These are phyloP conservation scores for Chelon auratus DNA, from an alignment of 2,797 vertebrate species.

Conservation along the genomic window DNA sequence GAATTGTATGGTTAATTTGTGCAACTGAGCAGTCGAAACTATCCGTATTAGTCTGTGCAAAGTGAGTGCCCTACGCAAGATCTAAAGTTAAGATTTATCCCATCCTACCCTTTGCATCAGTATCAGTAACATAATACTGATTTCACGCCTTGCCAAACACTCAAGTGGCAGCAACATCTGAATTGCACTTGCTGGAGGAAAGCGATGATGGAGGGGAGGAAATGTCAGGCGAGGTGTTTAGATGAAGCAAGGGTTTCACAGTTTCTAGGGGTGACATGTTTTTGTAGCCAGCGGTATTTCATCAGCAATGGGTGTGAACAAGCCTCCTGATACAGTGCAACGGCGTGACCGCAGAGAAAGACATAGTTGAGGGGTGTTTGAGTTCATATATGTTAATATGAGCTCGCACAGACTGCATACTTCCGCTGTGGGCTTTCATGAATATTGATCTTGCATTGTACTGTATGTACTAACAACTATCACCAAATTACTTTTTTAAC, in stretches of 20 bases:
- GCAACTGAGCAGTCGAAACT: too few relatives aligned
- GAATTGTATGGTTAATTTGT: too few relatives aligned
- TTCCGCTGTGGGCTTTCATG: constrained; percentile 50
- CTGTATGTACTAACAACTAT: not conserved
- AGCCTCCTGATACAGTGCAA: constrained; percentile 32
- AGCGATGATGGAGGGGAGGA: not conserved
- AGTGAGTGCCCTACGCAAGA: not conserved
- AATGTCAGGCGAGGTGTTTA: constrained; percentile 21
- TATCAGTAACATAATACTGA: not conserved
- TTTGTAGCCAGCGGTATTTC: constrained; percentile 36
- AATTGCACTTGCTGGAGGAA: not conserved
- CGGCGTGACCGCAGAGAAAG: constrained; percentile 36
- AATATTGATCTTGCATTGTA: constrained; percentile 56
- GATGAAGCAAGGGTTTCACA: constrained; percentile 31
- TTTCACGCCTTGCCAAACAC: constrained; percentile 13
- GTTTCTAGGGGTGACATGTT: constrained; percentile 35
- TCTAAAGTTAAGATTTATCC: not conserved
- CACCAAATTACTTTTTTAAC: too few relatives aligned
- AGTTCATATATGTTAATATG: constrained; percentile 57
- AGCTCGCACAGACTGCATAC: constrained; percentile 17
- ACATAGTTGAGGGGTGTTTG: constrained; percentile 41
- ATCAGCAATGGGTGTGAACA: constrained; percentile 50
- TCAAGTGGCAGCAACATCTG: constrained; percentile 2
- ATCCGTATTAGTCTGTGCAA: too few relatives aligned
- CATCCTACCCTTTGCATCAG: not conserved